Conservation (phyloP, 2,888 invertebrate species). For the Mythimna pallens region DNA sequence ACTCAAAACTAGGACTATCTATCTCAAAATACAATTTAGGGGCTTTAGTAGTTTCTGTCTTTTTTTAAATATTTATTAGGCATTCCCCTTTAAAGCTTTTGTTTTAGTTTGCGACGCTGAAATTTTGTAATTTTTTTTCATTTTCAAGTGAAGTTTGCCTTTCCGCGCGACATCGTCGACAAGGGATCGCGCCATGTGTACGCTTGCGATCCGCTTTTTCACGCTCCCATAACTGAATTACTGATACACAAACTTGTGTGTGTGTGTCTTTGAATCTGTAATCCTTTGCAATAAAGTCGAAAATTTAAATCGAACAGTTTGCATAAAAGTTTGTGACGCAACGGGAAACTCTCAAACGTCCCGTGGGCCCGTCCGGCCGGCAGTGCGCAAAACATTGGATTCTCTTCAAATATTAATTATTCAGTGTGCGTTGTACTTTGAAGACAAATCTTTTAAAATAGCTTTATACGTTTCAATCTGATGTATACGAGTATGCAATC, state of each 20-base stretch:
- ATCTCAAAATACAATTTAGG: too few species aligned
- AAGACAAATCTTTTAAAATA: constrained; percentile 8
- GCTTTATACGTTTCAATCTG: neutral
- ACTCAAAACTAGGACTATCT: too few species aligned
- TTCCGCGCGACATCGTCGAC: constrained; percentile 73
- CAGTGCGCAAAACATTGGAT: constrained; percentile 68
- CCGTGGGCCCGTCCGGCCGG: constrained; percentile 64
- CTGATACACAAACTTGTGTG: constrained; percentile 61
- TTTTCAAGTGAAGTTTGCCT: constrained; percentile 70
- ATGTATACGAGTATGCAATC: neutral
- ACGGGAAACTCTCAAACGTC: constrained; percentile 64
- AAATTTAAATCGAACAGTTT: constrained; percentile 27
- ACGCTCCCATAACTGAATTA: constrained; percentile 76
- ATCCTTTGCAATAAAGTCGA: constrained; percentile 53
- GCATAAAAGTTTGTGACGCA: constrained; percentile 36
- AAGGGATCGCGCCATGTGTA: constrained; percentile 73
- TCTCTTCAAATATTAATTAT: constrained; percentile 71
- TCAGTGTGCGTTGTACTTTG: constrained; percentile 49
- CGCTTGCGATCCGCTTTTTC: constrained; percentile 74
- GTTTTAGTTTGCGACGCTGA: constrained; percentile 31
- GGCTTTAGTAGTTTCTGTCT: too few species aligned
- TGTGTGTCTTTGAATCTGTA: constrained; percentile 26
- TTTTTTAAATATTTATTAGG: too few species aligned
- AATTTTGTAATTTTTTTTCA: constrained; percentile 46
- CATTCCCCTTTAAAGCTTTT: neutral